phyloP scores from a whole-genome alignment of 2,888 invertebrate genomes.

The Auanema freiburgensis region DNA sequence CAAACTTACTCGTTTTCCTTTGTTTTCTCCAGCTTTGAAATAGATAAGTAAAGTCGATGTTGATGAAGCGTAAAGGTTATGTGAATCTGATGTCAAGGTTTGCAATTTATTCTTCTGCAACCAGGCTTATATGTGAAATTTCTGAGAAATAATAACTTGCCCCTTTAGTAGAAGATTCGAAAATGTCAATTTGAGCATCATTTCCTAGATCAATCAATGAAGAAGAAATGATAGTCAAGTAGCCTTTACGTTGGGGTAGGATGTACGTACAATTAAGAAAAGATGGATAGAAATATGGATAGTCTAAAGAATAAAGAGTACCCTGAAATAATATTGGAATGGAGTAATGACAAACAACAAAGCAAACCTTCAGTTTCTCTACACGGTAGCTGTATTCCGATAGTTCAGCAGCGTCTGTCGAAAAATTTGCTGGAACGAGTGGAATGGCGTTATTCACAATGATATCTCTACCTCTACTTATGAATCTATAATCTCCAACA shows the following conservation, averaged over 20 bases:
- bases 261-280: conserved; percentile 39
- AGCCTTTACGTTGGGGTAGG: conserved; percentile 35
- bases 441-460: background rate
- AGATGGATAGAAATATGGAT: conserved; percentile 42
- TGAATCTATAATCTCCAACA: conserved; percentile 31
- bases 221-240: conserved; percentile 29
- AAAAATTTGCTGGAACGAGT: conserved; percentile 23
- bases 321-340: conserved; percentile 26
- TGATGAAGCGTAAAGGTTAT: conserved; percentile 34
- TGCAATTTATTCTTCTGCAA: conserved; percentile 35
- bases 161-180: conserved; percentile 32
- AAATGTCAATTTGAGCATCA: conserved; percentile 32
- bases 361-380: conserved; percentile 29
- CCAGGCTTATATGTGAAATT: background rate
- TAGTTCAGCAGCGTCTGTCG: conserved; percentile 34
- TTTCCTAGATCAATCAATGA: conserved; percentile 30
- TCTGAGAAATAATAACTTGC: conserved; percentile 1
- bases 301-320: conserved; percentile 33
- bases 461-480: conserved; percentile 28
- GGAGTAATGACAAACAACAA: background rate
- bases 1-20: conserved; percentile 25
- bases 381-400: conserved; percentile 41
- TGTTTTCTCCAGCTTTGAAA: conserved; percentile 39
- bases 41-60: conserved; percentile 33
- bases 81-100: conserved; percentile 31